Base-by-base conservation (phyloP, 2,797 vertebrate genomes). In the Knipowitschia caucasica region DNA sequence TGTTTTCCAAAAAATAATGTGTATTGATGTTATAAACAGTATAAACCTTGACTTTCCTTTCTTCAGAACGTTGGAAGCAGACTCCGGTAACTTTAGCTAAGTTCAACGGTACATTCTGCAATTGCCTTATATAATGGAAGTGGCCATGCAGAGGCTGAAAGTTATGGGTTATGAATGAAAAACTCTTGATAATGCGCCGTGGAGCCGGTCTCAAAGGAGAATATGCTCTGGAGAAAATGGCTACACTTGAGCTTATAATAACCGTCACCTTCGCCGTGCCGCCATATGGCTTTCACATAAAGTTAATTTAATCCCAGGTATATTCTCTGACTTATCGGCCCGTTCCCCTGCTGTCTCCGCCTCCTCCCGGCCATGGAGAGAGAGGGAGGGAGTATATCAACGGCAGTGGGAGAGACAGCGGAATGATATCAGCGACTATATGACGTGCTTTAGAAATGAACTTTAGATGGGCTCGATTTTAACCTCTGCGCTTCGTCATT, bases 371-470 rank as follows among this genome's bases (percentile, higher is more conserved):
- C 5, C 40, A 12, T 20, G 17, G 31, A 55, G 59, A 56, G 30
- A 29, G 52, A 53, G n/a, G n/a, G n/a, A n/a, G n/a, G n/a, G n/a
- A n/a, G n/a, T n/a, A n/a, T n/a, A n/a, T n/a, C n/a, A n/a, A n/a
- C n/a, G n/a, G n/a, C n/a, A n/a, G n/a, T n/a, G n/a, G n/a, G n/a
- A n/a, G n/a, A n/a, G 29, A 4, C 9, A 12, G 10, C 5, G 4
- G 25, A 57, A 42, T 64, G 50, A 57, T 62, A 56, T 59, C 57
- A 30, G 45, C 40, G n/a, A n/a, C n/a, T n/a, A n/a, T 21, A 26
- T 54, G 47, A 57, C 52, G 35, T 45, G 53, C 58, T 68, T 63
- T 58, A 34, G 20, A 55, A 72, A 58, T 59, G 23, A 71, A 62
- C 42, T 63, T 4, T 40, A 17, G 30, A 70, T 63, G 59, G 58